These are phyloP conservation scores for Balaeniceps rex DNA, from an alignment of 2,113 vertebrate genomes.

Conservation along the genomic window DNA sequence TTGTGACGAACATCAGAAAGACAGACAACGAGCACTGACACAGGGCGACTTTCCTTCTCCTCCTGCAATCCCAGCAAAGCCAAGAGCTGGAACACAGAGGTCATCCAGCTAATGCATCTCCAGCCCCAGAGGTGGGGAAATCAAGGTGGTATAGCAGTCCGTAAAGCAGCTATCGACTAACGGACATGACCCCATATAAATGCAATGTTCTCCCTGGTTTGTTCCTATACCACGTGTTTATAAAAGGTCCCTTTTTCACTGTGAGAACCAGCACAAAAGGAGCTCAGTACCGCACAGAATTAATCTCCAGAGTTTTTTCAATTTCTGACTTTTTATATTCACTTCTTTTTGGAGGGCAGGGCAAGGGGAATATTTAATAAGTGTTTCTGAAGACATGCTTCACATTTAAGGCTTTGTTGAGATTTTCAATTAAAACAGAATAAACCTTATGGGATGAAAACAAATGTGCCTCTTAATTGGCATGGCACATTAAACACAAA, in stretches of 20 bases:
- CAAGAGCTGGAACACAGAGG: background rate
- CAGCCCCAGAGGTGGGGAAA: background rate
- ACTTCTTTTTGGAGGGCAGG: background rate
- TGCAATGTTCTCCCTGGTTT: background rate
- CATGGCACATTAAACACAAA: background rate
- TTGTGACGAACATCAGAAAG: background rate
- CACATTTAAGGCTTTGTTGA: background rate
- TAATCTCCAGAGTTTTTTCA: background rate
- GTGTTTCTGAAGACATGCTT: background rate
- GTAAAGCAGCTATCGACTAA: background rate
- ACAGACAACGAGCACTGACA: background rate
- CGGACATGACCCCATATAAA: background rate
- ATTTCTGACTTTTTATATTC: background rate
- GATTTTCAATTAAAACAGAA: background rate
- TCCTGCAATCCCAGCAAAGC: background rate
- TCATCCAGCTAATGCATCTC: background rate
- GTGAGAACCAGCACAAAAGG: background rate
- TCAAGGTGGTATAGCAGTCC: background rate
- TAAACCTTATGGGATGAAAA: background rate
- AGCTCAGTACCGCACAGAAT: background rate
- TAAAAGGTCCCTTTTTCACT: background rate
- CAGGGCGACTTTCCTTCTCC: background rate
- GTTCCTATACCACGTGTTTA: rapidly evolving
- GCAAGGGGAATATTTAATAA: background rate
- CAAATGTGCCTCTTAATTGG: background rate